Conservation (phyloP, 2,888 invertebrate species). For the Notodonta dromedarius region DNA sequence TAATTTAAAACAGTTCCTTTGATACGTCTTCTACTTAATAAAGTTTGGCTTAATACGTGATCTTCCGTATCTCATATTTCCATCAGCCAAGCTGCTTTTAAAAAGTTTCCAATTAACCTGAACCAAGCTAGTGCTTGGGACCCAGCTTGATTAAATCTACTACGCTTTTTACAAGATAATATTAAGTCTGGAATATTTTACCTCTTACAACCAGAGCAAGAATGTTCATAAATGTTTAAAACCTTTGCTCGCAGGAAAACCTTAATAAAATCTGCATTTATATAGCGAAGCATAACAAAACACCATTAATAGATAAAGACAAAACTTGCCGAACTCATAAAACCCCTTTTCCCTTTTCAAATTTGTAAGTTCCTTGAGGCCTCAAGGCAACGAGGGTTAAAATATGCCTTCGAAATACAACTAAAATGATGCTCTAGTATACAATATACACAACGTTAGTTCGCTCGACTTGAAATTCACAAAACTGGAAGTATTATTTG, state of each 20-base stretch:
- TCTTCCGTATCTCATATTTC: constrained; percentile 13
- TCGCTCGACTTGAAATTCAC: no score
- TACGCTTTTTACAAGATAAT: constrained; percentile 13
- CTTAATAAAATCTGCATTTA: no score
- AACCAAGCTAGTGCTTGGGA: constrained; percentile 14
- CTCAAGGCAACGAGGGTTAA: no score
- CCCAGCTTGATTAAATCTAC: constrained; percentile 34
- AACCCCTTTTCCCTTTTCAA: no score
- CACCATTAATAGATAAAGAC: no score
- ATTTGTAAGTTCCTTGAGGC: no score
- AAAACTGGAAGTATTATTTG: not conserved
- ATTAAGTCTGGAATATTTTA: not conserved
- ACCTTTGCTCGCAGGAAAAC: no score
- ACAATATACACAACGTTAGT: no score
- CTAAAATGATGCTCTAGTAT: not conserved
- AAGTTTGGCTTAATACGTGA: not conserved
- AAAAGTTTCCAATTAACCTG: constrained; percentile 34
- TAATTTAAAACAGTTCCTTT: constrained; percentile 18
- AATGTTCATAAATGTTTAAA: not conserved
- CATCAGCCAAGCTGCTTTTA: constrained; percentile 16
- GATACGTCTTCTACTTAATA: constrained; percentile 27
- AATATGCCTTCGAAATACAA: not conserved
- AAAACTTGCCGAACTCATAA: no score
- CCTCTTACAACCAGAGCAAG: not conserved
- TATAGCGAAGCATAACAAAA: no score